Base-by-base conservation (phyloP, 2,113 vertebrate genomes). In the Brienomyrus brachyistius region DNA sequence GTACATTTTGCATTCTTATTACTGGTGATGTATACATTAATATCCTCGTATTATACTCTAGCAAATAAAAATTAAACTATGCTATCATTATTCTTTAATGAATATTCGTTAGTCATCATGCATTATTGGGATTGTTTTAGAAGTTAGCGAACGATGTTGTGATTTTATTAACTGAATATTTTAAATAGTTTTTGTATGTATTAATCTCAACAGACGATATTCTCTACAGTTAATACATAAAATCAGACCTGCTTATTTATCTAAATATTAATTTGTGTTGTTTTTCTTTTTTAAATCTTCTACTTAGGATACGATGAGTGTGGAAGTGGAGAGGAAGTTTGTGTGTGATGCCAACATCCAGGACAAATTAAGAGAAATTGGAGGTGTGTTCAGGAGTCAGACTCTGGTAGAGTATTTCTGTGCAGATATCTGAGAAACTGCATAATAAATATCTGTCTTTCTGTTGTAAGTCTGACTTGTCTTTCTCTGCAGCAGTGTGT, bases 281-380 rank as follows among this genome's bases (percentile, higher is more conserved):
- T 77, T 40, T 40, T 5, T 77, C 13, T 77, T 17, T 74, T 40
- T 77, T 77, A 17, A 77, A 0, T 31, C 15, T 80, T 17, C 40
- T 17, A 43, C 77, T 62, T 40, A 19, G 51, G 51, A 62, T 21
- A 88, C 47, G 13, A 93, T 96, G 95, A 93, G 91, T 83, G 93
- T 96, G 59, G 96, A 96, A 91, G 95, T 96, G 92, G 96, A 96
- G 92, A 95, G 95, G 88, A 96, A 96, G 89, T 96, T 96, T 93
- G 52, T 95, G 35, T 96, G 92, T 91, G 92, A 86, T 21, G 90
- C 94, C 23, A 92, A 94, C 59, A 94, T 92, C 85, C 85, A 93
- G 86, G 92, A 93, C 91, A 94, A 90, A 62, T 89, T 96, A 90
- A 92, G 94, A 88, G 90, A 94, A 77, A 94, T 95, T 4, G 94